Evolutionary conservation across 2,888 invertebrate species (phyloP).

Genomic region (Clanis bilineata): DNA sequence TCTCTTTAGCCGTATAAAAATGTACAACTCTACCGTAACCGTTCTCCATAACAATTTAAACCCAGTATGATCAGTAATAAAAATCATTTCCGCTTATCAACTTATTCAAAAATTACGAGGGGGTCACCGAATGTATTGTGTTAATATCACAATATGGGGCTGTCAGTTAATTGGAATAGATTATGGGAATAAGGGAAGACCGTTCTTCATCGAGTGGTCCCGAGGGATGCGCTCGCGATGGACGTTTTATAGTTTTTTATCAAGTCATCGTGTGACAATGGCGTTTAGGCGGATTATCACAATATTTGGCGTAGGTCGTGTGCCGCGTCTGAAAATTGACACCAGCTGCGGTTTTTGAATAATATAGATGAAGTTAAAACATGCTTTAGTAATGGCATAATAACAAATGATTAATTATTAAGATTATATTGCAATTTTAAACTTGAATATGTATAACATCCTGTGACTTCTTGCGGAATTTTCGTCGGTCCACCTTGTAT

Average conservation of each 20-base stretch:
- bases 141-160: conserved; percentile 80
- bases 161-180: conserved; percentile 83
- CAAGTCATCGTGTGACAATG: conserved; percentile 78
- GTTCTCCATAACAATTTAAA: conserved; percentile 24
- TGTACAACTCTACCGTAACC: conserved; percentile 31
- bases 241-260: conserved; percentile 71
- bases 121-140: conserved; percentile 69
- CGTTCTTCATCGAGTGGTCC: conserved; percentile 60
- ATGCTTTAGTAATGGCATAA: conserved; percentile 8
- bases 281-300: conserved; percentile 71
- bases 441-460: too few species aligned
- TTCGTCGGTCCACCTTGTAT: too few species aligned
- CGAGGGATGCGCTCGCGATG: conserved; percentile 58
- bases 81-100: conserved; percentile 31
- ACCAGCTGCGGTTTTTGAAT: conserved; percentile 48
- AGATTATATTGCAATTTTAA: too few species aligned
- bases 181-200: conserved; percentile 78
- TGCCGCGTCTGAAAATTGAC: conserved; percentile 62
- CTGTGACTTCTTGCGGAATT: too few species aligned
- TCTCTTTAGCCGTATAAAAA: conserved; percentile 55
- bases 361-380: conserved; percentile 13
- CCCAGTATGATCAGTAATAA: conserved; percentile 23
- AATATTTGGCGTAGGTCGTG: conserved; percentile 76
- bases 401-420: background rate
- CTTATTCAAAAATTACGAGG: conserved; percentile 41